Base-by-base conservation (phyloP, 1,140 invertebrate species). In the Anagrus nilaparvatae region DNA sequence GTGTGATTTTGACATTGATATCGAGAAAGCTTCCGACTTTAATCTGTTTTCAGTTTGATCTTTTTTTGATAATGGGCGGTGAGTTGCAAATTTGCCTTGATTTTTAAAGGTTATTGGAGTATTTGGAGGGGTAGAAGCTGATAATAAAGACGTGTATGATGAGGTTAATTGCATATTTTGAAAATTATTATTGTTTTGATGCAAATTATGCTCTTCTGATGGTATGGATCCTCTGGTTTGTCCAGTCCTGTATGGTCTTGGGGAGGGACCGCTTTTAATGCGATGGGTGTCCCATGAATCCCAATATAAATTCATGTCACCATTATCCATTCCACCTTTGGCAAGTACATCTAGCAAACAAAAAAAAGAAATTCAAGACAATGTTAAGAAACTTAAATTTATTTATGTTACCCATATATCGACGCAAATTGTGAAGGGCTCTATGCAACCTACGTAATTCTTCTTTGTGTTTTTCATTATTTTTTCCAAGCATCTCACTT, bases 1-100 rank as follows among this genome's bases (percentile, higher is more conserved):
- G 63, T 93, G 87, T 21, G 89, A 93, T 55, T 87, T 87, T 40
- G 88, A 93, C 67, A 91, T 92, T 20, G 81, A 87, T 39, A 93
- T 69, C 13, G 85, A 78, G 59, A 74, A 75, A 19, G 67, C 60
- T 49, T 79, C 74, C 38, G 73, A 65, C 44, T 73, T 60, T 18
- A 69, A 49, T 71, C 65, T 35, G 70, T 57, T 44, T n/a, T 63
- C 60, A 21, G 76, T 75, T 43, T 80, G 73, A 63, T 82, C 76
- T 58, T 81, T 85, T 52, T 78, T 80, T 43, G 71, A 72, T 16
- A 85, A 77, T 30, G 87, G 85, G 25, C n/a, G n/a, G n/a, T 87
- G 87, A 17, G 86, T 90, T 6, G 79, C 81, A 62, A 82, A 84
- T 61, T 82, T 83, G 55, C 61, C 57, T 52, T 70, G 67, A 34